These are phyloP conservation scores for Otolemur garnettii DNA, from an alignment of 2,113 vertebrate genomes.

Conservation along the genomic window DNA sequence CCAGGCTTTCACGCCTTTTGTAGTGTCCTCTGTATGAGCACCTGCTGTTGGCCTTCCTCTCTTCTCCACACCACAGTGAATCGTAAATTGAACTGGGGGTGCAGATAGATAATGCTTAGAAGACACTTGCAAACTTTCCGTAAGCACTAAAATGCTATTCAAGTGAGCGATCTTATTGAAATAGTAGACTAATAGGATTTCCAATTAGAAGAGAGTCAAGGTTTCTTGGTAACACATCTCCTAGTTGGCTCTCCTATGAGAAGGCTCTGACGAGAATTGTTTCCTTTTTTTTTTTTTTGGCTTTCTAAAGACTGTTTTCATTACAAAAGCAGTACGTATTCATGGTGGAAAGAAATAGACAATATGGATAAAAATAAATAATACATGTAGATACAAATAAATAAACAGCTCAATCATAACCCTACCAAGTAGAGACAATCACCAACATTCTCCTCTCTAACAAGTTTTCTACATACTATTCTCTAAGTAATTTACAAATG, in stretches of 20 bases:
- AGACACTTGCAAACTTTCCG: background rate
- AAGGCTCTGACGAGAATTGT: background rate
- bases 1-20: background rate
- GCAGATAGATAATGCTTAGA: background rate
- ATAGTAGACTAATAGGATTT: background rate
- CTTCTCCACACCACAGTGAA: background rate
- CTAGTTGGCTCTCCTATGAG: background rate
- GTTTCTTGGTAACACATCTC: background rate
- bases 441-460: background rate
- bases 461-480: background rate
- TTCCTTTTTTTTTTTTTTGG: background rate
- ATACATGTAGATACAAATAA: background rate
- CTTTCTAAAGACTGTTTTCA: background rate
- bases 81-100: background rate
- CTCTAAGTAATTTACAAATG: background rate
- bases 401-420: constrained; percentile 27
- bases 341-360: constrained; percentile 36
- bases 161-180: constrained; percentile 5
- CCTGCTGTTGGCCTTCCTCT: background rate
- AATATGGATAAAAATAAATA: constrained; percentile 13
- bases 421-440: background rate
- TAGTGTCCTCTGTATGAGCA: background rate
- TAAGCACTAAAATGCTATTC: background rate
- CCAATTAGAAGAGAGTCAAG: background rate
- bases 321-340: background rate